Percentiles rank a stretch among this genome's conserved stretches.
Evolutionary conservation across 2,888 invertebrate genomes (phyloP).

Genomic region (Nephrotoma flavescens): DNA sequence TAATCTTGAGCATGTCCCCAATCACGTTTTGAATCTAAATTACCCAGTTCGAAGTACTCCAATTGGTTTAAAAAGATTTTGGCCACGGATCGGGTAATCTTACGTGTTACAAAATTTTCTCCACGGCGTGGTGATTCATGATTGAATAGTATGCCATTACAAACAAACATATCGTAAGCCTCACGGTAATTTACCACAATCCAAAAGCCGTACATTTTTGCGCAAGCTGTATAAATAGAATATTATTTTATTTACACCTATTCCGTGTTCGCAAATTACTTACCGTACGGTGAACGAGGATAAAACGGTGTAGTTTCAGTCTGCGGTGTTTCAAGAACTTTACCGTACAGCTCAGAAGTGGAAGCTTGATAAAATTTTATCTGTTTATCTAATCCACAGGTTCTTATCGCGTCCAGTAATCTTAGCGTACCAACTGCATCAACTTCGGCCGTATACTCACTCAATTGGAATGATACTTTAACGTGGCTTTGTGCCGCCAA

Average conservation of each 20-base stretch:
- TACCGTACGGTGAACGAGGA: conserved; percentile 92
- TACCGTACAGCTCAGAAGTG: conserved; percentile 89
- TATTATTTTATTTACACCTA: not conserved
- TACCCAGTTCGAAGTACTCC: conserved; percentile 78
- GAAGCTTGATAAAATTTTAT: conserved; percentile 91
- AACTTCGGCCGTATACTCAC: conserved; percentile 98
- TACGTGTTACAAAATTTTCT: conserved; percentile 96
- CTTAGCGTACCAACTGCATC: conserved; percentile 89
- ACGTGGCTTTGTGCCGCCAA: conserved; percentile 98
- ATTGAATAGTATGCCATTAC: conserved; percentile 92
- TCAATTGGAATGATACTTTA: conserved; percentile 95
- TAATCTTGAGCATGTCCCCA: conserved; percentile 98
- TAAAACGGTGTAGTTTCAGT: conserved; percentile 91
- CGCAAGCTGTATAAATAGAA: conserved; percentile 52
- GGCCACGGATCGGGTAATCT: conserved; percentile 93
- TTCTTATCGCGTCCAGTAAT: conserved; percentile 80
- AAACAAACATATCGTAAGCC: conserved; percentile 89
- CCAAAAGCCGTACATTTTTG: conserved; percentile 93
- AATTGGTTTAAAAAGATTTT: conserved; percentile 85
- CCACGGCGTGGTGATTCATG: conserved; percentile 92
- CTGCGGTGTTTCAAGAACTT: conserved; percentile 84
- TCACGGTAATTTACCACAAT: conserved; percentile 91
- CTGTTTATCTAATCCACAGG: conserved; percentile 65
- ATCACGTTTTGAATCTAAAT: conserved; percentile 88
- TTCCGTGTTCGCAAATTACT: conserved; percentile 17